Evolutionary conservation across 2,113 vertebrate species (phyloP), one percentile per base, ranked within the genome.

Genomic region (Octodon degus): DNA sequence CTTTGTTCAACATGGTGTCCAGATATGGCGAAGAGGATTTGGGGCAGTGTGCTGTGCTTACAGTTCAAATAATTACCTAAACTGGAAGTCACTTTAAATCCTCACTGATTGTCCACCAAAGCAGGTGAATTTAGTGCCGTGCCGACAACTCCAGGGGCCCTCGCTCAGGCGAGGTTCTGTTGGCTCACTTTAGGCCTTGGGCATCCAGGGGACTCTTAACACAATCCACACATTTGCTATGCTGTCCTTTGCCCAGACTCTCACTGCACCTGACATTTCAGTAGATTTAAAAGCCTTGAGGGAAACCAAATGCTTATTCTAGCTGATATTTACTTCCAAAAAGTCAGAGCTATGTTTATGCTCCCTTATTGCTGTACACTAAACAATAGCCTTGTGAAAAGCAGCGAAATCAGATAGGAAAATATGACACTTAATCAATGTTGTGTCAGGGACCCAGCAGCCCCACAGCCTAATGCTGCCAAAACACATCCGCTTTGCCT

Each of bases 291-390:
- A 97, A 96, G 92, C 62, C 96, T 96, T 93, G n/a, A 65, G 95
- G 93, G 96, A 98, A 60, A 80, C 50, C 74, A 86, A 96, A 93
- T 90, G 92, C 77, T 97, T 98, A 90, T 94, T 96, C 87, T 97
- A 96, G 96, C 90, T 97, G 97, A 90, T 96, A 97, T 96, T 97
- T 97, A 97, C 97, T 96, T 97, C 90, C 92, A 77, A 94, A 96
- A 97, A 97, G 97, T 96, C 97, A 97, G 86, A 76, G 89, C 50
- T 96, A 32, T 95, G 95, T 97, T 97, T 95, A 93, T 88, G 86
- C 77, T 96, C 30, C 32, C 94, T 95, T 95, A 93, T 84, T 95
- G 53, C 92, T 74, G 32, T 62, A 84, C 88, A 80, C 92, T 97
- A 93, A 95, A 86, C 94, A 96, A 95, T 14, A 83, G 82, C 85